Evolutionary conservation across 2,113 vertebrate genomes (phyloP).

Genomic region (Xerus inauris): DNA sequence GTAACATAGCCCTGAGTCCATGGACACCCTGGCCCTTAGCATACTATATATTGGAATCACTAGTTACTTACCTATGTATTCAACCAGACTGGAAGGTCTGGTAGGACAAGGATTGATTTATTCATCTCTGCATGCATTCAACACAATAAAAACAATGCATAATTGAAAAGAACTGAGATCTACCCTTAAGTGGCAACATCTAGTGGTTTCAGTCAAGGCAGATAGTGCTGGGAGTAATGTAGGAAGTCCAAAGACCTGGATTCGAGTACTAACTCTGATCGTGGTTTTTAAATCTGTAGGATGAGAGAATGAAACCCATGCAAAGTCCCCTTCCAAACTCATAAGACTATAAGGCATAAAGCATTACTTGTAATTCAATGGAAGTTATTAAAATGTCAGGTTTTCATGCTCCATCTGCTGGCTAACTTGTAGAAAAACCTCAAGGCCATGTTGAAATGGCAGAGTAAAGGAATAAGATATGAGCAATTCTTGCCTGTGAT

Average conservation of each 20-base stretch:
- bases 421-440: conserved; percentile 60
- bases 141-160: neutral
- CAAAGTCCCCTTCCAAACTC: neutral
- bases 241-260: neutral
- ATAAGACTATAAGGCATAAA: neutral
- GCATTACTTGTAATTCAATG: neutral
- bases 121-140: neutral
- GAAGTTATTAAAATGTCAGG: conserved; percentile 52
- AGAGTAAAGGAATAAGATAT: neutral
- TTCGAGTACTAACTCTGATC: neutral
- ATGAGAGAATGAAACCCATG: neutral
- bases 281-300: neutral
- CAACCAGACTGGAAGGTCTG: neutral
- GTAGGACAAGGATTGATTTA: neutral
- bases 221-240: neutral
- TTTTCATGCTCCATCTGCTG: conserved; percentile 77
- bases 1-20: neutral
- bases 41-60: neutral
- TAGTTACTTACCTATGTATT: neutral
- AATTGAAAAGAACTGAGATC: neutral
- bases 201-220: neutral
- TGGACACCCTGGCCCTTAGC: neutral
- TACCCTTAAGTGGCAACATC: neutral
- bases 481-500: neutral
- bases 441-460: neutral